Evolutionary conservation across 2,797 vertebrate genomes (phyloP), one percentile per base, ranked within the genome.

Genomic region (Crax fasciolata): DNA sequence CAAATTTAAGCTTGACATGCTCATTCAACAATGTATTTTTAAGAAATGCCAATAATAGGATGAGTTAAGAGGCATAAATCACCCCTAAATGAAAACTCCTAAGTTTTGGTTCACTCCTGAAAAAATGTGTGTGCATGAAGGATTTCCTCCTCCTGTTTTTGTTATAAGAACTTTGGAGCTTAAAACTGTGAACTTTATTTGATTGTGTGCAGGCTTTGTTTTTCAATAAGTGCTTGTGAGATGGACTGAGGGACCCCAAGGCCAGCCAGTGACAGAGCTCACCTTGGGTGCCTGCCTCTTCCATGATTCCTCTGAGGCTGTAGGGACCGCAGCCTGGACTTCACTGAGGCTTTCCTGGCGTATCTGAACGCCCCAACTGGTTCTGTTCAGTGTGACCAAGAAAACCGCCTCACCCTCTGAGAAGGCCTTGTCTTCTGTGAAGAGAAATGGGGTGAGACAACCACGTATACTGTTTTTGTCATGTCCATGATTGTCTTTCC

Each of bases 1-100:
- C 51, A 87, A 92, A 86, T 90, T 94, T 54, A 83, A 81, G 62
- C 58, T 62, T 61, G 68, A 94, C 43, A 77, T 10, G 76, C 28
- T 71, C 49, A 71, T 71, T 76, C 72, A 89, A 85, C 30, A 83
- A 49, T 35, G 30, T 65, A 57, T 75, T 90, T 87, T 71, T 82
- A 76, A 91, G 44, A 74, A 87, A 74, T 74, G 62, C 54, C 46
- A 74, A 23, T 65, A 91, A 70, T 1, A 17, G 39, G 80, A 94
- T 74, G 76, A 90, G 66, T 81, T 86, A 65, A 63, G 30, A 88
- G 54, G 70, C 86, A 81, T 67, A 88, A 82, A 79, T 76, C 80
- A 90, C 6, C 13, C n/a, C 14, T 48, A 84, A 88, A 74, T 73
- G 59, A 91, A 93, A 90, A 84, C 46, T 84, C 7, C 5, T 27